phyloP scores from a whole-genome alignment of 2,888 invertebrate genomes.

The Scaptodrosophila latifasciaeformis region DNA sequence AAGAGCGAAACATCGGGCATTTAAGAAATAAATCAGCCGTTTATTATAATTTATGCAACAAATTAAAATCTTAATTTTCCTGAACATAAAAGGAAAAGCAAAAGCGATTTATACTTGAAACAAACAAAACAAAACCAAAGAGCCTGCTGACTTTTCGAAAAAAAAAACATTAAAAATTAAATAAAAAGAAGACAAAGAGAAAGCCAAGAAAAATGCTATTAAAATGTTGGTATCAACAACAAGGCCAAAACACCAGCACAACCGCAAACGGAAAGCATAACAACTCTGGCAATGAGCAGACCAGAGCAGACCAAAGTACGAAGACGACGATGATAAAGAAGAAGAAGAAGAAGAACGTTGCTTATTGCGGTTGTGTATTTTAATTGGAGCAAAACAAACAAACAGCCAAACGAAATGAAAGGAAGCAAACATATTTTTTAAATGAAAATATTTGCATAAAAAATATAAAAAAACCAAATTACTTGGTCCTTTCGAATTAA shows the following conservation, averaged over 20 bases:
- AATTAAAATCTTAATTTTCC: constrained; percentile 48
- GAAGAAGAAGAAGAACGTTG: constrained; percentile 25
- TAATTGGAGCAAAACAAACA: constrained; percentile 33
- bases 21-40: constrained; percentile 47
- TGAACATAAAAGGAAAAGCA: constrained; percentile 19
- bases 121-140: constrained; percentile 1
- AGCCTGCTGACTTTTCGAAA: constrained; percentile 7
- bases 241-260: neutral
- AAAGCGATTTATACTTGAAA: constrained; percentile 6
- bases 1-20: constrained; percentile 22
- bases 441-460: neutral
- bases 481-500: no score
- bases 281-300: no score
- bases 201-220: constrained; percentile 32
- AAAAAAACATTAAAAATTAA: constrained; percentile 10
- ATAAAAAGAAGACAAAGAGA: constrained; percentile 2
- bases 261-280: constrained; percentile 15
- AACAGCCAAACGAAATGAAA: neutral
- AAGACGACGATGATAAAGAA: no score
- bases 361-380: constrained; percentile 8
- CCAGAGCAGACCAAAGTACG: no score
- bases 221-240: constrained; percentile 17
- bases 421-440: neutral
- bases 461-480: constrained; percentile 2
- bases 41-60: constrained; percentile 46